Conservation (phyloP, 1,140 invertebrate species). For the Leptopilina boulardi region DNA sequence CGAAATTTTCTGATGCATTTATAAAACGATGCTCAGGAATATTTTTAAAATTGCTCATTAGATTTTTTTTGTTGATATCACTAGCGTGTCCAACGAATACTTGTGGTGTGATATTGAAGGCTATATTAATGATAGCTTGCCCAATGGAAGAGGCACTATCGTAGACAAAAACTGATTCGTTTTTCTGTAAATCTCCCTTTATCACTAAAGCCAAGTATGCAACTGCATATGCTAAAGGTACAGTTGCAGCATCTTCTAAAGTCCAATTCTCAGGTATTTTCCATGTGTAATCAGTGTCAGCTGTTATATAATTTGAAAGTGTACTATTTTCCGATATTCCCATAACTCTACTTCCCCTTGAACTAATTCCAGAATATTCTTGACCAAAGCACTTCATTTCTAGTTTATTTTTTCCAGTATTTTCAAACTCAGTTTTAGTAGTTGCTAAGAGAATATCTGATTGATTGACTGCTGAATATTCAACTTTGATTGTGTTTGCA, state of each 20-base stretch:
- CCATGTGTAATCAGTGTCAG: slow-evolving; percentile 90
- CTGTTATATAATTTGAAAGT: slow-evolving; percentile 88
- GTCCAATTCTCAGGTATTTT: slow-evolving; percentile 78
- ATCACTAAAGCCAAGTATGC: slow-evolving; percentile 90
- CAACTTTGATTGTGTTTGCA: slow-evolving; percentile 65
- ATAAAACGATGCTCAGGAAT: slow-evolving; percentile 68
- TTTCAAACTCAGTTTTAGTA: slow-evolving; percentile 83
- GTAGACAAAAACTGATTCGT: slow-evolving; percentile 81
- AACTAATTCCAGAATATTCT: slow-evolving; percentile 80
- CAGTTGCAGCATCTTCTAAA: slow-evolving; percentile 78
- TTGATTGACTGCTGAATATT: slow-evolving; percentile 83
- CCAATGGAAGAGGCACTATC: slow-evolving; percentile 84
- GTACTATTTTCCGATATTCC: slow-evolving; percentile 85
- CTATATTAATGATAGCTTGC: slow-evolving; percentile 83
- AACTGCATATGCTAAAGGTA: slow-evolving; percentile 80
- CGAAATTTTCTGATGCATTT: slow-evolving; percentile 45
- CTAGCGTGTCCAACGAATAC: slow-evolving; percentile 84
- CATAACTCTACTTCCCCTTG: slow-evolving; percentile 79
- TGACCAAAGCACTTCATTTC: slow-evolving; percentile 82
- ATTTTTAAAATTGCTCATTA: slow-evolving; percentile 84
- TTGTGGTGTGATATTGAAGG: slow-evolving; percentile 78
- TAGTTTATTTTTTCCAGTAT: slow-evolving; percentile 77
- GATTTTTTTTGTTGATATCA: slow-evolving; percentile 84
- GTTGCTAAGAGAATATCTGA: slow-evolving; percentile 84
- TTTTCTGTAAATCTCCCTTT: slow-evolving; percentile 77